phyloP scores from a whole-genome alignment of 1,140 invertebrate genomes.

The Calosoma granatense region DNA sequence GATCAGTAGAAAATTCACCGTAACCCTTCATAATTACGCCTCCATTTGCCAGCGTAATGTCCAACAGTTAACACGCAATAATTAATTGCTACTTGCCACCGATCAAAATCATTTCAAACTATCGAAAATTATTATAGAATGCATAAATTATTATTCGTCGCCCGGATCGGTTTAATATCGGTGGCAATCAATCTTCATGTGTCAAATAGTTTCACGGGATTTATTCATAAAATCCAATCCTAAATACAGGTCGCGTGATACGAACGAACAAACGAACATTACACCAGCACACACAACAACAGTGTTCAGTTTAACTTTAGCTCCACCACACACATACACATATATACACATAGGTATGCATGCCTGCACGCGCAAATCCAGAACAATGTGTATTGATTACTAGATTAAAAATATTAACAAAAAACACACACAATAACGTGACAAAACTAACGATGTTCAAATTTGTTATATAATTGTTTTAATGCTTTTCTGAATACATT shows the following conservation, averaged over 20 bases:
- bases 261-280: no score
- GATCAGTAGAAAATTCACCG: neutral
- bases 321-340: no score
- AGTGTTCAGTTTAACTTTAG: no score
- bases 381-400: no score
- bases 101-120: neutral
- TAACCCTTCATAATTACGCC: neutral
- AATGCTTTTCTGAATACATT: no score
- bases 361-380: no score
- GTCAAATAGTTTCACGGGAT: neutral
- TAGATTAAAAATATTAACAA: no score
- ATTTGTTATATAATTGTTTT: no score
- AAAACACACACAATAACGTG: no score
- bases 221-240: neutral
- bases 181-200: neutral
- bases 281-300: no score
- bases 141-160: neutral
- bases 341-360: no score
- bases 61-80: neutral
- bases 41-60: neutral
- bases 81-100: neutral
- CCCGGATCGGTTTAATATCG: neutral
- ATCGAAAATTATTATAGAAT: conserved; percentile 2
- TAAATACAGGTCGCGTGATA: neutral
- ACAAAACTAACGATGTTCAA: no score